Conservation (phyloP, 1,140 invertebrate genomes). For the Pseudomyrmex gracilis region DNA sequence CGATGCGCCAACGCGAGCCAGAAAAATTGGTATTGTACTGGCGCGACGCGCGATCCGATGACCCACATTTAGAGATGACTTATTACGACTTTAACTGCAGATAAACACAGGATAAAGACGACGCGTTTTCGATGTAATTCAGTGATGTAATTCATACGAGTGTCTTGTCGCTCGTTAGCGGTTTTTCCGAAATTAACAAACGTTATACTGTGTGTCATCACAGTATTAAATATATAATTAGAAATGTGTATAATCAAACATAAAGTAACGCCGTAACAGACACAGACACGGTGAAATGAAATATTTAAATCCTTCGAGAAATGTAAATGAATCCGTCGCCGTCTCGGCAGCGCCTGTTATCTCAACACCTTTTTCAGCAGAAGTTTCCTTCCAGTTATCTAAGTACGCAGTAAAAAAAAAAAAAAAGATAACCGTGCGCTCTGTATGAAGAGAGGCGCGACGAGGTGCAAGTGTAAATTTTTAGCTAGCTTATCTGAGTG, state of each 20-base stretch:
- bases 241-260: conserved; percentile 17
- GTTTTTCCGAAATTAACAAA: background rate
- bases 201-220: background rate
- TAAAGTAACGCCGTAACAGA: background rate
- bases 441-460: conserved; percentile 10
- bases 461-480: conserved; percentile 43
- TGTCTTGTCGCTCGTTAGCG: too few relatives aligned
- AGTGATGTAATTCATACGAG: background rate
- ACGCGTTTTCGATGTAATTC: conserved; percentile 5
- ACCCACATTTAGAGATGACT: conserved; percentile 40
- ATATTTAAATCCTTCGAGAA: background rate
- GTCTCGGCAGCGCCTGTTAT: background rate
- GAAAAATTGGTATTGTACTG: conserved; percentile 54
- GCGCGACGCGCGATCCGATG: conserved; percentile 26
- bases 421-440: conserved; percentile 27
- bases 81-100: conserved; percentile 20
- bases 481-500: conserved; percentile 41
- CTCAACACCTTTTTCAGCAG: background rate
- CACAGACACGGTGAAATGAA: background rate
- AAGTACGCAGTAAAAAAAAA: conserved; percentile 13
- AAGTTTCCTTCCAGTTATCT: conserved; percentile 11
- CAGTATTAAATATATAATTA: background rate
- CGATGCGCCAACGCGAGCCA: background rate
- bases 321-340: background rate
- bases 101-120: conserved; percentile 25